phyloP scores from a whole-genome alignment of 2,797 vertebrate genomes.

The Clarias pachynema region DNA sequence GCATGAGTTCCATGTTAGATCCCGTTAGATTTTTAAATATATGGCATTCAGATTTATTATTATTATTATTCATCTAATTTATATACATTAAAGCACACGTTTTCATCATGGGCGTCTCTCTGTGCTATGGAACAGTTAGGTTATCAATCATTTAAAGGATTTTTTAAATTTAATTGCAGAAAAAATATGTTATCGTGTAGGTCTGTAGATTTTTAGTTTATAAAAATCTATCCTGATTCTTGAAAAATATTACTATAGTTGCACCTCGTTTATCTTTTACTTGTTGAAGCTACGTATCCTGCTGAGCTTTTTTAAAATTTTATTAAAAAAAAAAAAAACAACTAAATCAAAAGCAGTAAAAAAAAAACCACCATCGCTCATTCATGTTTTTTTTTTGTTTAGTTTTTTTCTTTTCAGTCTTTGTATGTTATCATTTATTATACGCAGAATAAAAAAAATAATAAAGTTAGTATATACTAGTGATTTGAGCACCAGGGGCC shows the following conservation, averaged over 20 bases:
- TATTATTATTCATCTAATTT: background rate
- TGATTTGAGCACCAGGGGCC: too few relatives aligned
- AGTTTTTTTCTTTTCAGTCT: background rate
- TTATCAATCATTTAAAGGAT: background rate
- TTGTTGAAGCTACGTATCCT: background rate
- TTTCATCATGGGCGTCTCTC: background rate
- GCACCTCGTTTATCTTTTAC: background rate
- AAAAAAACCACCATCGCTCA: background rate
- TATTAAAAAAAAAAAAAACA: background rate
- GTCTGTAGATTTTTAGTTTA: background rate
- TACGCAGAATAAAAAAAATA: background rate
- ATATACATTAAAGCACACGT: background rate
- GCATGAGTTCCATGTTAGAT: background rate
- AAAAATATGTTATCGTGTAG: background rate
- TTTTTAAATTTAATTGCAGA: background rate
- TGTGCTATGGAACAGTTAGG: background rate
- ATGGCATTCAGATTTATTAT: background rate
- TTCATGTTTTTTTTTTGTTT: background rate
- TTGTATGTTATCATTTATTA: background rate
- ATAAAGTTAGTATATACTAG: too few relatives aligned
- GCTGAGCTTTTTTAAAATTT: background rate
- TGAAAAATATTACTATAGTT: background rate
- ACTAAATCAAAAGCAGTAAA: background rate
- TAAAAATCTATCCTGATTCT: background rate
- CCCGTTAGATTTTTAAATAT: background rate